Conservation (phyloP, 2,113 vertebrate genomes). For the Stictonetta naevosa region DNA sequence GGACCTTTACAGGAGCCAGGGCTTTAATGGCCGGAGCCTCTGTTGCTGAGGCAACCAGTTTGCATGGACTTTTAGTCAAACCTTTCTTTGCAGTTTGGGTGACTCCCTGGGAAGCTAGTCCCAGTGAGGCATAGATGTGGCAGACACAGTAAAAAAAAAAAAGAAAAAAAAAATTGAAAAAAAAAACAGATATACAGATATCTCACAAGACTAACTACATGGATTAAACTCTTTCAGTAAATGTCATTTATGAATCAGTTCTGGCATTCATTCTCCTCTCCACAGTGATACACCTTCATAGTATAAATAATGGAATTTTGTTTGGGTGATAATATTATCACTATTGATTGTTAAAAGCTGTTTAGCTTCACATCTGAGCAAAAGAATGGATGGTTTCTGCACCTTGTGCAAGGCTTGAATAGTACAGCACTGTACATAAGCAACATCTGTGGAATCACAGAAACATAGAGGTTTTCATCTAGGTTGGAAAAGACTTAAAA, state of each 20-base stretch:
- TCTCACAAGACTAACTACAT: neutral
- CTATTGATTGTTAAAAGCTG: neutral
- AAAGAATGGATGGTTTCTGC: neutral
- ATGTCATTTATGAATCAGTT: neutral
- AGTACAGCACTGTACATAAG: fast-evolving
- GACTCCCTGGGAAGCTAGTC: neutral
- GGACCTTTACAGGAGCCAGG: neutral
- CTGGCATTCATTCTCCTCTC: neutral
- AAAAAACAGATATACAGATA: neutral
- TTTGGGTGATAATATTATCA: neutral
- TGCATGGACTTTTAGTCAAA: neutral
- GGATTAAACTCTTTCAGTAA: neutral
- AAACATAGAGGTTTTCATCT: too few species aligned
- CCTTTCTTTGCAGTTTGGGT: neutral
- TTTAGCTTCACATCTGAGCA: neutral
- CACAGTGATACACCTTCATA: neutral
- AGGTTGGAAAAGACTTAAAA: too few species aligned
- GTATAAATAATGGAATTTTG: neutral
- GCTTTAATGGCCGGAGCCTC: neutral
- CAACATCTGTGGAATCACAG: neutral
- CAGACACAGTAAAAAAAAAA: too few species aligned
- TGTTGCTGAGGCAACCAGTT: neutral
- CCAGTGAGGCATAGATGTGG: neutral
- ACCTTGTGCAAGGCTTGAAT: neutral
- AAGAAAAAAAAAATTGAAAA: too few species aligned